phyloP scores from a whole-genome alignment of 2,888 invertebrate genomes.

The Busseola fusca region DNA sequence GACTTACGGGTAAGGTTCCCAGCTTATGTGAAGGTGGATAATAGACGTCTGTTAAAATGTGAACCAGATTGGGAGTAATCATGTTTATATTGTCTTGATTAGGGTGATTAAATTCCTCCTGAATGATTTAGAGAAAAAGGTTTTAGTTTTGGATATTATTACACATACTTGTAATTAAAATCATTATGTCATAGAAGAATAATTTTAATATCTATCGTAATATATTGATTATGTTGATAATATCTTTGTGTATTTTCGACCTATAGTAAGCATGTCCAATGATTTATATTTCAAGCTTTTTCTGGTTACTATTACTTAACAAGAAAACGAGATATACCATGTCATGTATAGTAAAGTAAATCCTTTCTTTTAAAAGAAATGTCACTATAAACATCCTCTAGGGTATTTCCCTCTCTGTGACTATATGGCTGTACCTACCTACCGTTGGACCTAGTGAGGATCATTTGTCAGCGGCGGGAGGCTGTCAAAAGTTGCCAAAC shows the following conservation, averaged over 20 bases:
- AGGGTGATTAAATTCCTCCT: neutral
- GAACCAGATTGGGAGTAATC: conserved; percentile 57
- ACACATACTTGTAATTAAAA: neutral
- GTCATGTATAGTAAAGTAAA: neutral
- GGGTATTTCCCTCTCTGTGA: neutral
- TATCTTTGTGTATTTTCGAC: neutral
- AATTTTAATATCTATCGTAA: neutral
- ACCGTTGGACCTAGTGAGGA: conserved; percentile 22
- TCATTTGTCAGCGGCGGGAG: conserved; percentile 60
- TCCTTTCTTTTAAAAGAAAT: neutral
- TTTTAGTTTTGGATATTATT: neutral
- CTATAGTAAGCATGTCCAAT: neutral
- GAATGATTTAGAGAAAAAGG: neutral
- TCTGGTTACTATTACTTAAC: neutral
- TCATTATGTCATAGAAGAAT: neutral
- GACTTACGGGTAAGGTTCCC: conserved; percentile 80
- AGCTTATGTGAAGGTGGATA: conserved; percentile 76
- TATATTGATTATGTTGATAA: neutral
- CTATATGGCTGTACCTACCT: neutral
- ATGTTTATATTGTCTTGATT: conserved; percentile 42
- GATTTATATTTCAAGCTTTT: neutral
- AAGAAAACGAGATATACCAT: neutral
- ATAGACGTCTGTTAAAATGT: conserved; percentile 69
- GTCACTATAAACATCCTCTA: neutral
- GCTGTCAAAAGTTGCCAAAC: conserved; percentile 60